Base-by-base conservation (phyloP, 2,888 invertebrate species). In the Rhamnusium bicolor region DNA sequence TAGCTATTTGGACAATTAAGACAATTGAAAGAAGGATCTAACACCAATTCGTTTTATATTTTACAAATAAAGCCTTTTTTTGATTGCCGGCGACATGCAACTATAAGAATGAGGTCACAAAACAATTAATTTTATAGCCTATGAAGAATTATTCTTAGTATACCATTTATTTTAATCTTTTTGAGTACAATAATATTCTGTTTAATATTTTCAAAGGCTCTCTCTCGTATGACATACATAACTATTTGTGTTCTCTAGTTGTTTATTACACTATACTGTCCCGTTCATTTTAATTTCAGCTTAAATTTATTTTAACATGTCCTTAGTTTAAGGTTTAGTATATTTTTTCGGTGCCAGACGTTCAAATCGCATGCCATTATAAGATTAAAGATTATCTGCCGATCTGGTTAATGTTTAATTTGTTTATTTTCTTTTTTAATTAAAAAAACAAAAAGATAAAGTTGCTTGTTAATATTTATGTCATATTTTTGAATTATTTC, bases 31-130 rank as follows among this genome's bases (percentile, higher is more conserved):
- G 49, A 14, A 63, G 14, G 32, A 58, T 12, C 51, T 62, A 62
- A 47, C 10, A 14, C n/a, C 49, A 49, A 49, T 47, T 63, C n/a
- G 18, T 47, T 63, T 63, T 16, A 18, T 61, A 63, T 27, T 27
- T 51, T 27, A 63, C 24, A 49, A 63, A 63, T 63, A 63, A 51
- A 63, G 46, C n/a, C 32, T 29, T 51, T 65, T n/a, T 65, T 53
- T 58, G 49, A 65, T 65, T 65, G 65, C 19, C 29, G 51, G 27
- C 53, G 65, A 53, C 53, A 65, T 53, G 53, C 65, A 32, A 65
- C 40, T 19, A 18, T 27, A 65, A 58, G 65, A 65, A 65, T 65
- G 65, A 53, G 65, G 65, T 65, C 65, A 65, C n/a, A 65, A 58
- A 32, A 58, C 65, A 53, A 53, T 53, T 65, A 53, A 49, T 32